These are phyloP conservation scores for Himalopsyche japonica DNA, from an alignment of 2,888 invertebrate species.

Conservation along the genomic window DNA sequence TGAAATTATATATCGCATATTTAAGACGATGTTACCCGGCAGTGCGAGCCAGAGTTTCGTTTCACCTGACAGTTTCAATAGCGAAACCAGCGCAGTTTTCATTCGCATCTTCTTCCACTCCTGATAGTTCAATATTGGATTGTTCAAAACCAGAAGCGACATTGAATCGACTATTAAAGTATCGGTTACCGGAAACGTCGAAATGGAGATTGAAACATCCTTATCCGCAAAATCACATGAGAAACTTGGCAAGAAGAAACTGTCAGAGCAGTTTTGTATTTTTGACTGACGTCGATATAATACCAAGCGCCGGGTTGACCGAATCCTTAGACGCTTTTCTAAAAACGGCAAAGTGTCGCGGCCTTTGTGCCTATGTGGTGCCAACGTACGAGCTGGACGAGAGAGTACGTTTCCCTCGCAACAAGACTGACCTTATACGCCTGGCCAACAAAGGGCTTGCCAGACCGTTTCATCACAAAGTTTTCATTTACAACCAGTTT, in stretches of 20 bases:
- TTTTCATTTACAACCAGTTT: conserved; percentile 89
- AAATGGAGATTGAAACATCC: conserved; percentile 76
- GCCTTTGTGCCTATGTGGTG: conserved; percentile 82
- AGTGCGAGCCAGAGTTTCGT: conserved; percentile 71
- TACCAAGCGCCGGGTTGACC: conserved; percentile 76
- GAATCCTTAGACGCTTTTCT: conserved; percentile 73
- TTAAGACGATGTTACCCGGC: conserved; percentile 74
- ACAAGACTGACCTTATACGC: conserved; percentile 76
- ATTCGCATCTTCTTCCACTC: conserved; percentile 61
- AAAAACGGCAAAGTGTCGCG: conserved; percentile 60
- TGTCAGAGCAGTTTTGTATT: conserved; percentile 82
- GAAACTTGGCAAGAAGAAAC: conserved; percentile 84
- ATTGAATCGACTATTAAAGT: conserved; percentile 62
- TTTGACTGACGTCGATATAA: conserved; percentile 85
- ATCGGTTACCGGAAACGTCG: conserved; percentile 64
- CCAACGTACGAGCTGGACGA: conserved; percentile 88
- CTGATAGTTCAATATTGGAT: conserved; percentile 53
- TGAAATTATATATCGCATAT: conserved; percentile 76
- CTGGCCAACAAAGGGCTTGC: conserved; percentile 79
- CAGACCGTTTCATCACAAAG: conserved; percentile 87
- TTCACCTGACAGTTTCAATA: conserved; percentile 75
- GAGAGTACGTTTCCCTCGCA: conserved; percentile 76
- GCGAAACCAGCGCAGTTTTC: conserved; percentile 66
- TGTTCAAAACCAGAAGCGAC: conserved; percentile 72
- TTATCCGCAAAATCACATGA: conserved; percentile 88